Conservation (phyloP, 2,113 vertebrate genomes). For the Lepisosteus osseus region DNA sequence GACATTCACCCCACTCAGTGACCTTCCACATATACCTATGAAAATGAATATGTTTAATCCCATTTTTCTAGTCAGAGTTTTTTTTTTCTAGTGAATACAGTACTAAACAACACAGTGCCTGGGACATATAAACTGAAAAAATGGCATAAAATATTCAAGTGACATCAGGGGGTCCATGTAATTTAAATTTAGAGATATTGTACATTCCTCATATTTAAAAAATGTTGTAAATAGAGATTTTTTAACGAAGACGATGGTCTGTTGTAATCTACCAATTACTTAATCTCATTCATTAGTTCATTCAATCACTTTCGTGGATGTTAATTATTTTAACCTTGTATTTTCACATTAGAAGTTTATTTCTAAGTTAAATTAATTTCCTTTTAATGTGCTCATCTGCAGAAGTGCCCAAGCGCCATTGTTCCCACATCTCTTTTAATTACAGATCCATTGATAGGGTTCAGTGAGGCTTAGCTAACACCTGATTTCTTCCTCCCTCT, state of each 20-base stretch:
- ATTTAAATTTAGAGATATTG: no score
- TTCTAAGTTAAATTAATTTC: conserved; percentile 43
- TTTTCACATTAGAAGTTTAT: conserved; percentile 45
- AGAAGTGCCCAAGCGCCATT: no score
- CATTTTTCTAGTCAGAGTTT: background rate
- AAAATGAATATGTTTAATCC: conserved; percentile 12
- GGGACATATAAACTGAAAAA: no score
- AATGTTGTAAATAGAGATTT: conserved; percentile 40
- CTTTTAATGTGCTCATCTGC: conserved; percentile 25
- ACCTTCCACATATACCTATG: conserved; percentile 86
- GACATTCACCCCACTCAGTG: conserved; percentile 87
- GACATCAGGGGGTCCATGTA: no score
- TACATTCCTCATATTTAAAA: conserved; percentile 22
- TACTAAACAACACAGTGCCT: no score
- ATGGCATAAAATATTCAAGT: no score
- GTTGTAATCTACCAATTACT: conserved; percentile 62
- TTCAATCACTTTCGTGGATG: conserved; percentile 53
- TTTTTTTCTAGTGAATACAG: background rate
- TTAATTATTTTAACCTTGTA: conserved; percentile 43
- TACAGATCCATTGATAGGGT: no score
- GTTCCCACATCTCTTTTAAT: no score
- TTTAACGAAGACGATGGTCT: conserved; percentile 59
- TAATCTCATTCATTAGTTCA: conserved; percentile 60
- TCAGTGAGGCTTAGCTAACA: no score
- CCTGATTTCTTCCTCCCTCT: no score